phyloP scores from a whole-genome alignment of 2,888 invertebrate genomes.

The Lordiphosa fenestrarum region DNA sequence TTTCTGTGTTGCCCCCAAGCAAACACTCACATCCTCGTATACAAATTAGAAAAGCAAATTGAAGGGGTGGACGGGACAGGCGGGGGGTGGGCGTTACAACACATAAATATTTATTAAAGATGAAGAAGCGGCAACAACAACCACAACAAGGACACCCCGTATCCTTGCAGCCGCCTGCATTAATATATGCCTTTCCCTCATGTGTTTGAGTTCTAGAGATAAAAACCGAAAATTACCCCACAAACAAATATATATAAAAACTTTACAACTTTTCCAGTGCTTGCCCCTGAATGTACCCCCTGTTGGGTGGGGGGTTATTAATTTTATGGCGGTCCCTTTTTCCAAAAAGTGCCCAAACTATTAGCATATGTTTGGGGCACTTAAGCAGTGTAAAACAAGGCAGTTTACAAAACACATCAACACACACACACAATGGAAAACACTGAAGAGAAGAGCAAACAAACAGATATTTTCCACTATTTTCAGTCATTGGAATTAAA shows the following conservation, averaged over 20 bases:
- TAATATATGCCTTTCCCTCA: conserved; percentile 27
- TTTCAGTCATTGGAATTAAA: too few species aligned
- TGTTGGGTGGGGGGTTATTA: conserved; percentile 5
- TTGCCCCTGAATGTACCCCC: conserved; percentile 12
- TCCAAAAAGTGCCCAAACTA: conserved; percentile 36
- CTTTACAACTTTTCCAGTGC: conserved; percentile 31
- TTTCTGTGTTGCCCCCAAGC: conserved; percentile 30
- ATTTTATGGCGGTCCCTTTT: conserved; percentile 36
- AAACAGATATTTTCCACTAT: too few species aligned
- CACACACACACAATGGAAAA: too few species aligned
- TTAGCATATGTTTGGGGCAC: conserved; percentile 40
- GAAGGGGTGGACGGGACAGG: conserved; percentile 4
- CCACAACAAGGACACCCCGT: conserved; percentile 23
- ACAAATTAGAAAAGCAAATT: conserved; percentile 54
- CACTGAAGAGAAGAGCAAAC: too few species aligned
- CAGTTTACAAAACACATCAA: conserved; percentile 25
- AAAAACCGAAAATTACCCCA: conserved; percentile 38
- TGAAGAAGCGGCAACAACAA: conserved; percentile 23
- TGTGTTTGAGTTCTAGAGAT: conserved; percentile 18
- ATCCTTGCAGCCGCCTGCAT: conserved; percentile 39
- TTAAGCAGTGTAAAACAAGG: conserved; percentile 48
- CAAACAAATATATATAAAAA: conserved; percentile 17
- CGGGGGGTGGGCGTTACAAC: conserved; percentile 13
- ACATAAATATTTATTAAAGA: conserved; percentile 52
- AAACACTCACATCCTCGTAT: conserved; percentile 35